Percentiles rank a stretch among this genome's conserved stretches.
Conservation (phyloP, 2,113 vertebrate genomes). For the Chrysemys picta region DNA sequence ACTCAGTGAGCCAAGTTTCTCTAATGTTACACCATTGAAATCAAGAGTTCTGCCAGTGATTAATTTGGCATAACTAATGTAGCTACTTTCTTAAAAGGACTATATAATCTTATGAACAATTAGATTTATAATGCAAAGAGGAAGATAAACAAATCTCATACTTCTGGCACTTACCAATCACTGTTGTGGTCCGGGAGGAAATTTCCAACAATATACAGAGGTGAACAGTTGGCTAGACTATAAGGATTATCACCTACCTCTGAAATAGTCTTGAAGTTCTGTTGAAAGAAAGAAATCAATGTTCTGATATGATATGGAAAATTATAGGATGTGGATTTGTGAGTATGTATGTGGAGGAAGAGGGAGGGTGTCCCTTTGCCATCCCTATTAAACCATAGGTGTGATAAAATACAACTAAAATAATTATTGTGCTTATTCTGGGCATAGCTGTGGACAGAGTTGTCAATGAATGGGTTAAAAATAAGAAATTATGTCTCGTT, state of each 20-base stretch:
- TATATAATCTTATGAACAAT: conserved; percentile 36
- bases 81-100: conserved; percentile 37
- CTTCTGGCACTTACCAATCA: conserved; percentile 18
- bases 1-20: not conserved
- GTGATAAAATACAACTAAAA: not conserved
- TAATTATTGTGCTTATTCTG: not conserved
- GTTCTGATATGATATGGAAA: not conserved
- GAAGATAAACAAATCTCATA: conserved; percentile 46
- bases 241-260: not conserved
- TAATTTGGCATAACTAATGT: conserved; percentile 1
- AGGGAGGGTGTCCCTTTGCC: not conserved
- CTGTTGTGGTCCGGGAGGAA: not conserved
- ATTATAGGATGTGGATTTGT: conserved; percentile 34
- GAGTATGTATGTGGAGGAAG: not conserved
- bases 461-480: not conserved
- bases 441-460: not conserved
- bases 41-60: not conserved
- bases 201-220: not conserved
- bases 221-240: not conserved
- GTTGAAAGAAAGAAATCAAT: not conserved
- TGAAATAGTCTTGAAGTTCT: not conserved
- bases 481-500: not conserved
- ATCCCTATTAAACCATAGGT: not conserved
- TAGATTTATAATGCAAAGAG: conserved; percentile 43
- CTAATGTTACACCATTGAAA: not conserved